Base-by-base conservation (phyloP, 2,797 vertebrate genomes). In the Sparidentex hasta region DNA sequence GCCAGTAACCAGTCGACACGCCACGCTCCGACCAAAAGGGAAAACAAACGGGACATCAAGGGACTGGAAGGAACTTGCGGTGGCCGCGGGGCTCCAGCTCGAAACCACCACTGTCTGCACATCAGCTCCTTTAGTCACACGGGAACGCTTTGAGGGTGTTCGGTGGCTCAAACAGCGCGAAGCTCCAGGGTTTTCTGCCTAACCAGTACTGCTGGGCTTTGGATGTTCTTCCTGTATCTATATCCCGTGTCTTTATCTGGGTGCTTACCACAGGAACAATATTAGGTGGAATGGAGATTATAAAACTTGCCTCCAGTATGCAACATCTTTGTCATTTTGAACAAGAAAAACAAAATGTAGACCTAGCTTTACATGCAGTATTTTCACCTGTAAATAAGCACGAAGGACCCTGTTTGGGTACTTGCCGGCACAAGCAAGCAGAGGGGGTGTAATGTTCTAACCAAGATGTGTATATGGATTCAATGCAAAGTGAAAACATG, bases 11-110 rank as follows among this genome's bases (percentile, higher is more conserved):
- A 23, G 69, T 61, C n/a, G 16, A 61, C 75, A 71, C 51, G 33
- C 55, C 63, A 43, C 0, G 57, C 68, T 88, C 82, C 74, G 64
- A 79, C 61, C 13, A 38, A 71, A 85, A 85, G 72, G 73, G 65
- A 88, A 86, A 88, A 86, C 83, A 90, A 92, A 85, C 72, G 27
- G 68, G 57, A 78, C 86, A 81, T 81, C 74, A 87, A 86, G 70
- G 67, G 47, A 83, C 76, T 83, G 79, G 78, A 82, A 74, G 82
- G 82, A 83, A 75, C 50, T 71, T 41, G 79, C 21, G 74, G 85
- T 74, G 78, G 56, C 66, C 23, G 20, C 69, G 41, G 59, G 77
- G 65, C 46, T 64, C 62, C 71, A 44, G 76, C 50, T 23, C 41
- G 46, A 80, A 80, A 72, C 72, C 76, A 50, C 76, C 44, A 7